A percentile compares a stretch with the other conserved stretches of the same genome.
These are phyloP conservation scores for Incurvaria masculella DNA, from an alignment of 2,888 invertebrate species.

Conservation along the genomic window DNA sequence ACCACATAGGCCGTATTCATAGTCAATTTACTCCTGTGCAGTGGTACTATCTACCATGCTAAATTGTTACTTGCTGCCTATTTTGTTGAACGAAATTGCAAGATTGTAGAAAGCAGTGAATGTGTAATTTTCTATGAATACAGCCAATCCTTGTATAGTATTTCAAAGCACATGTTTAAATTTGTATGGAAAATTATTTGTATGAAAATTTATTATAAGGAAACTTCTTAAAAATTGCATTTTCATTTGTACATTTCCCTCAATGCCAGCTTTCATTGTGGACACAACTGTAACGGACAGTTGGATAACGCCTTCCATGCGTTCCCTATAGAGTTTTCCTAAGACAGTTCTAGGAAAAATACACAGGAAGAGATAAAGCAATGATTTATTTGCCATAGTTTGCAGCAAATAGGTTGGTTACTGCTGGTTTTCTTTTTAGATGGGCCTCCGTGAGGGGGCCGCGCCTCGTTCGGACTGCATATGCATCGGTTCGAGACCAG, in stretches of 20 bases:
- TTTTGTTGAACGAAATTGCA: constrained; percentile 16
- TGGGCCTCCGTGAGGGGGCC: too few species aligned
- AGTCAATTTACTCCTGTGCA: constrained; percentile 34
- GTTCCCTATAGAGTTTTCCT: too few species aligned
- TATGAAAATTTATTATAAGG: constrained; percentile 58
- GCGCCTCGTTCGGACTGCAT: too few species aligned
- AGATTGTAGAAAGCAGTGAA: neutral
- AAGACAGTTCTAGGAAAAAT: too few species aligned
- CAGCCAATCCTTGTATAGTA: constrained; percentile 65
- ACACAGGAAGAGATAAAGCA: too few species aligned
- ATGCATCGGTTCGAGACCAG: too few species aligned
- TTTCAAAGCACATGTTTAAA: constrained; percentile 80
- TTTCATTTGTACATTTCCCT: constrained; percentile 19
- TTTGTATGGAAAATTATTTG: constrained; percentile 76
- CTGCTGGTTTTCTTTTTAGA: too few species aligned
- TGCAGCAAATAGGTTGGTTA: too few species aligned
- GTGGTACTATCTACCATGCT: constrained; percentile 10
- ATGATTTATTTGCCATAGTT: too few species aligned
- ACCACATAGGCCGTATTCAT: constrained; percentile 37
- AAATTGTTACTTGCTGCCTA: constrained; percentile 16
- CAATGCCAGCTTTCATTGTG: too few species aligned
- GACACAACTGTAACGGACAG: too few species aligned
- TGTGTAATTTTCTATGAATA: constrained; percentile 36
- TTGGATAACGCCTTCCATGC: too few species aligned
- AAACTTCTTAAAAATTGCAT: constrained; percentile 43